Evolutionary conservation across 2,113 vertebrate genomes (phyloP).

Genomic region (Cheilinus undulatus): DNA sequence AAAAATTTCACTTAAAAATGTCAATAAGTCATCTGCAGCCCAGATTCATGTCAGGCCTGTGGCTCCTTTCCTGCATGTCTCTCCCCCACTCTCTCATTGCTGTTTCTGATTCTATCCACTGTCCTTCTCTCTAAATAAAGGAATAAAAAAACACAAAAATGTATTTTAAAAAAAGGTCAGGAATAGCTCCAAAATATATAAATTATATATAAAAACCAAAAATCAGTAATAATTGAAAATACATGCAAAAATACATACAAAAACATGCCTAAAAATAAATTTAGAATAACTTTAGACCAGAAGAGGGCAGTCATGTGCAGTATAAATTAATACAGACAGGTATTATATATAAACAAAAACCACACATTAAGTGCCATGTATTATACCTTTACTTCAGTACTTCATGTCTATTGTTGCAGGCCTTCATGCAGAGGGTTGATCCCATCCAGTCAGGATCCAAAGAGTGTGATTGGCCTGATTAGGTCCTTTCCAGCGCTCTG

Average conservation of each 20-base stretch:
- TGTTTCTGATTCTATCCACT: no score
- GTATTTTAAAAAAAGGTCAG: not conserved
- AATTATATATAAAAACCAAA: not conserved
- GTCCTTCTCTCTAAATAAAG: no score
- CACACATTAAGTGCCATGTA: not conserved
- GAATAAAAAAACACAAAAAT: not conserved
- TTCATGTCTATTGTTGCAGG: not conserved
- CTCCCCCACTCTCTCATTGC: no score
- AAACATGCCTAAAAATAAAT: not conserved
- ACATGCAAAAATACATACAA: not conserved
- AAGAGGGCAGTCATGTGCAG: constrained; percentile 72
- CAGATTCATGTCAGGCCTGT: no score
- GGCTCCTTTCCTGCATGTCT: not conserved
- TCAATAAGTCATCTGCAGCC: no score
- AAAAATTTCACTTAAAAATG: no score
- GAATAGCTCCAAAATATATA: not conserved
- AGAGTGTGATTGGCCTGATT: constrained; percentile 41
- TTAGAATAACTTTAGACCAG: constrained; percentile 35
- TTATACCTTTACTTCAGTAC: not conserved
- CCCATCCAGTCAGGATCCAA: constrained; percentile 48
- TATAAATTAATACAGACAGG: constrained; percentile 34
- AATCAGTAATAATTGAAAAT: not conserved
- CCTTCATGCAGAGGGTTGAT: constrained; percentile 26
- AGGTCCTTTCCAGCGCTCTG: constrained; percentile 7
- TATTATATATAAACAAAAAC: not conserved